These are phyloP conservation scores for Salvelinus alpinus DNA, from an alignment of 2,113 vertebrate species.

Conservation along the genomic window DNA sequence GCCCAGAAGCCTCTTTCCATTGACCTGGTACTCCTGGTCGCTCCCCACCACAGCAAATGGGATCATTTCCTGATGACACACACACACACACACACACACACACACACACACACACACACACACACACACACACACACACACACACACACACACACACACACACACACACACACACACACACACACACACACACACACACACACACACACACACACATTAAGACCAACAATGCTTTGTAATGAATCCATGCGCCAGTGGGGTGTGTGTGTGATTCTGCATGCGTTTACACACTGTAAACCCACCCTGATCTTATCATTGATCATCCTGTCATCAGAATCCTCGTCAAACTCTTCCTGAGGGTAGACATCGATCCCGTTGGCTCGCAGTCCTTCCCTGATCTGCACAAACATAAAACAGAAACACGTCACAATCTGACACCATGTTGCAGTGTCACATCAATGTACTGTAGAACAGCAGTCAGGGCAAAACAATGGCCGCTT, in stretches of 20 bases:
- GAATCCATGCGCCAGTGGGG: background rate
- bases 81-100: no score
- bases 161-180: constrained; percentile 15
- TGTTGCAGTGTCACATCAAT: no score
- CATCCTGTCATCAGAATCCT: constrained; percentile 89
- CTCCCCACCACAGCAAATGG: constrained; percentile 98
- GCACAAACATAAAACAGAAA: constrained; percentile 8
- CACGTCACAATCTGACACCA: no score
- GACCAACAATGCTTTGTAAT: background rate
- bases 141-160: constrained; percentile 17
- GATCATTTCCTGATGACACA: constrained; percentile 87
- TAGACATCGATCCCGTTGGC: constrained; percentile 93
- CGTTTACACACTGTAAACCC: constrained; percentile 34
- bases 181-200: constrained; percentile 15
- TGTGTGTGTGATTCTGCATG: background rate
- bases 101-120: constrained; percentile 15
- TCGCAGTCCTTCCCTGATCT: constrained; percentile 92
- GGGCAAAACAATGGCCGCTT: background rate
- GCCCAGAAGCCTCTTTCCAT: constrained; percentile 92
- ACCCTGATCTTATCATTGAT: constrained; percentile 97
- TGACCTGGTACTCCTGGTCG: constrained; percentile 97
- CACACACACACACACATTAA: constrained; percentile 20
- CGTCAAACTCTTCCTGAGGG: constrained; percentile 96
- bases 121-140: constrained; percentile 16
- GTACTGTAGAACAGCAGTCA: background rate